Evolutionary conservation across 2,888 invertebrate species (phyloP).

Genomic region (Eueremaeus valkanovi): DNA sequence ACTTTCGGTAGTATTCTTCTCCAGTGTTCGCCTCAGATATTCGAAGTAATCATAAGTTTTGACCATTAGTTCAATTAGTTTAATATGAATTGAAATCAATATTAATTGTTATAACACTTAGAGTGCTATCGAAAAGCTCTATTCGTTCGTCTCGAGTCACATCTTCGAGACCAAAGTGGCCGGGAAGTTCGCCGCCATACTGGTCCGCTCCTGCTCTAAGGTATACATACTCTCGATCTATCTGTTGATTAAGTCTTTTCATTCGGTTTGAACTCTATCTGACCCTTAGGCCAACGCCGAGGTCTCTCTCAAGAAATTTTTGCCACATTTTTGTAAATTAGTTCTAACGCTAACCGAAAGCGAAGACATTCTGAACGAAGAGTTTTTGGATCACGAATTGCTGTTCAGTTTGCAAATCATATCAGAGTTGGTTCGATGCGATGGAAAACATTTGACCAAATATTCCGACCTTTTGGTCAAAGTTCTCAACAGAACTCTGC

Average conservation of each 20-base stretch:
- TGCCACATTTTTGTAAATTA: conserved; percentile 68
- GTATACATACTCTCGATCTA: conserved; percentile 48
- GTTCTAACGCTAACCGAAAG: conserved; percentile 59
- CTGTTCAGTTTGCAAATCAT: conserved; percentile 71
- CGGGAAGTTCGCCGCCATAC: conserved; percentile 68
- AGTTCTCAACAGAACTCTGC: conserved; percentile 67
- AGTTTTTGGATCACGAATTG: conserved; percentile 71
- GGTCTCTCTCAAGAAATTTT: conserved; percentile 65
- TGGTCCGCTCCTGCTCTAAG: conserved; percentile 61
- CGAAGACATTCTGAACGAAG: conserved; percentile 66
- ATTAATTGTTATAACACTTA: conserved; percentile 48
- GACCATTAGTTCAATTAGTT: no score
- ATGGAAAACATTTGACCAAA: conserved; percentile 62
- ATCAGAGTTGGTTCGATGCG: conserved; percentile 63
- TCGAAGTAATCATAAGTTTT: conserved; percentile 49
- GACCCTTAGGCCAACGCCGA: conserved; percentile 58
- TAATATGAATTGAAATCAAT: not conserved
- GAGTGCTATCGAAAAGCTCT: conserved; percentile 70
- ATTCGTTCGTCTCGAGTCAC: conserved; percentile 64
- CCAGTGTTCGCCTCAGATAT: conserved; percentile 66
- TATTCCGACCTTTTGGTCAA: conserved; percentile 63
- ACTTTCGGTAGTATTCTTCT: conserved; percentile 65
- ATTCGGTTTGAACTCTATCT: not conserved
- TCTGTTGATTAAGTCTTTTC: not conserved
- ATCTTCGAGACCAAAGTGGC: conserved; percentile 80